Evolutionary conservation across 2,797 vertebrate species (phyloP).

Genomic region (Argyrosomus regius): DNA sequence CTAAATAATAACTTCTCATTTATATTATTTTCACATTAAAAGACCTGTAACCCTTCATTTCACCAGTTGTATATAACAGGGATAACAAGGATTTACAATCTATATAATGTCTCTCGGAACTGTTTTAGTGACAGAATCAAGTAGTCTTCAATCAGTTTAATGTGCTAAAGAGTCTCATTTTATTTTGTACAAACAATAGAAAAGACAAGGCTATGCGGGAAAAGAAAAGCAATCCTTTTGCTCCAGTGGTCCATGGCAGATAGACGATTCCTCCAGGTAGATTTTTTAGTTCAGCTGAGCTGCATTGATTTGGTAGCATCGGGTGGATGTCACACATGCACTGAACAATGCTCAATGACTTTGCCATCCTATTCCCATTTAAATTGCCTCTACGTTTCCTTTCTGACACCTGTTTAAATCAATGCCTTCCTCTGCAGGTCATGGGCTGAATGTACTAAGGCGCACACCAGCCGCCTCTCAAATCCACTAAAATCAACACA

Average conservation of each 20-base stretch:
- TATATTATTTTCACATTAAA: slow-evolving; percentile 4
- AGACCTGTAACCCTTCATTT: background rate
- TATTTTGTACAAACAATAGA: slow-evolving; percentile 64
- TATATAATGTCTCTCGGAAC: slow-evolving; percentile 4
- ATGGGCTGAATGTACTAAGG: slow-evolving; percentile 97
- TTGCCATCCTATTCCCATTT: slow-evolving; percentile 98
- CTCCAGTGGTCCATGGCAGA: slow-evolving; percentile 89
- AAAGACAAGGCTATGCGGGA: slow-evolving; percentile 44
- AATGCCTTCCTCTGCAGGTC: slow-evolving; percentile 99
- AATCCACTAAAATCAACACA: slow-evolving; percentile 99
- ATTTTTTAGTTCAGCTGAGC: slow-evolving; percentile 93
- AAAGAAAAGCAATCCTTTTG: slow-evolving; percentile 83
- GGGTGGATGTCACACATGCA: slow-evolving; percentile 97
- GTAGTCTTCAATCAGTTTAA: slow-evolving; percentile 57
- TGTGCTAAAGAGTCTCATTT: slow-evolving; percentile 68
- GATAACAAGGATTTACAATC: slow-evolving; percentile 25
- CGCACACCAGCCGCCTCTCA: slow-evolving; percentile 98
- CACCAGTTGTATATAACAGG: background rate
- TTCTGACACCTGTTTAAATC: slow-evolving; percentile 99
- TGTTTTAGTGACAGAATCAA: slow-evolving; percentile 61
- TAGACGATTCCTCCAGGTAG: slow-evolving; percentile 98
- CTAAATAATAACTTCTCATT: background rate
- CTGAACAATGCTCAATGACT: slow-evolving; percentile 91
- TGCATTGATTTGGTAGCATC: slow-evolving; percentile 95
- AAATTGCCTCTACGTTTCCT: slow-evolving; percentile 99